These are phyloP conservation scores for Hydrochoerus hydrochaeris DNA, from an alignment of 2,113 vertebrate genomes.

Conservation along the genomic window DNA sequence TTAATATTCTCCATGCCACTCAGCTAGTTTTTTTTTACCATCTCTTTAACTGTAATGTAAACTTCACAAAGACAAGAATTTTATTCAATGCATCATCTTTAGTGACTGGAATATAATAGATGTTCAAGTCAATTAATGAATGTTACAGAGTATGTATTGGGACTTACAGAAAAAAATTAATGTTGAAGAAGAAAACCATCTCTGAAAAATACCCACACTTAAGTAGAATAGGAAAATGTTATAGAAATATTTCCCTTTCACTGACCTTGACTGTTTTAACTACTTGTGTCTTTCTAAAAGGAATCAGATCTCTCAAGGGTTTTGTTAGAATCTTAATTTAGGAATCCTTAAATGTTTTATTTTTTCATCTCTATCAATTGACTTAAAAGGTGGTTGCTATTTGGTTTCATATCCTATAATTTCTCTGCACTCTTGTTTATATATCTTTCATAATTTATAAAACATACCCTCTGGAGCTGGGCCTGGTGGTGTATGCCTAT, in stretches of 20 bases:
- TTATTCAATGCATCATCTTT: not conserved
- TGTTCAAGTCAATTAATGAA: constrained; percentile 10
- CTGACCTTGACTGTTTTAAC: not conserved
- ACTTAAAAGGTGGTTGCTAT: constrained; percentile 15
- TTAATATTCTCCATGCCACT: not conserved
- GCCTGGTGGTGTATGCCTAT: not conserved
- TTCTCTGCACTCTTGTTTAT: constrained; percentile 20
- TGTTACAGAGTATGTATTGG: not conserved
- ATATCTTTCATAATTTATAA: not conserved
- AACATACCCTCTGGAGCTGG: not conserved
- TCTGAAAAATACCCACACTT: not conserved
- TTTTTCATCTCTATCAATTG: constrained; percentile 12
- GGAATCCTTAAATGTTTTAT: constrained; percentile 42
- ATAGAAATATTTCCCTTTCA: not conserved
- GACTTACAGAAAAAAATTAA: not conserved
- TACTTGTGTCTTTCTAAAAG: constrained; percentile 8
- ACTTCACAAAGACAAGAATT: not conserved
- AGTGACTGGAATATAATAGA: not conserved
- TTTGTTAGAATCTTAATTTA: constrained; percentile 14
- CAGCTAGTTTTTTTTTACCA: constrained; percentile 44
- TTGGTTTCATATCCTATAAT: constrained; percentile 15
- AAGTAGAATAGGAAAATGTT: not conserved
- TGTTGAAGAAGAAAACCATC: constrained; percentile 2
- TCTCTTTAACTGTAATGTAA: constrained; percentile 16
- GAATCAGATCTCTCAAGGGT: not conserved